Percentiles rank a stretch among this genome's conserved stretches.
phyloP scores from a whole-genome alignment of 1,140 invertebrate genomes.

The roundworm (Caenorhabditis elegans) region WBcel235 BX284602.5:11212001-11212500 shows the following conservation, averaged over 20 bases:
- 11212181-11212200: constrained; percentile 27
- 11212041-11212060: neutral
- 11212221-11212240: constrained; percentile 29
- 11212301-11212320: neutral
- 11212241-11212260: neutral
- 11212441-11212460: neutral
- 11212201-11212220: neutral
- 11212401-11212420: neutral
- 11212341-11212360: neutral
- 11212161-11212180: neutral
- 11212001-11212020: neutral
- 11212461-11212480: neutral
- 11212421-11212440: neutral
- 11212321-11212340: neutral
- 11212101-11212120: neutral
- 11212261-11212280: neutral
- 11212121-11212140: neutral
- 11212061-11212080: neutral
- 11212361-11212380: neutral
- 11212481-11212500: neutral
- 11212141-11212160: neutral
- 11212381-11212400: neutral
- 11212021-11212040: neutral
- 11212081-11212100: neutral
- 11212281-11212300: neutral